phyloP scores from a whole-genome alignment of 1,140 invertebrate species.

The Drosophila serrata region DNA sequence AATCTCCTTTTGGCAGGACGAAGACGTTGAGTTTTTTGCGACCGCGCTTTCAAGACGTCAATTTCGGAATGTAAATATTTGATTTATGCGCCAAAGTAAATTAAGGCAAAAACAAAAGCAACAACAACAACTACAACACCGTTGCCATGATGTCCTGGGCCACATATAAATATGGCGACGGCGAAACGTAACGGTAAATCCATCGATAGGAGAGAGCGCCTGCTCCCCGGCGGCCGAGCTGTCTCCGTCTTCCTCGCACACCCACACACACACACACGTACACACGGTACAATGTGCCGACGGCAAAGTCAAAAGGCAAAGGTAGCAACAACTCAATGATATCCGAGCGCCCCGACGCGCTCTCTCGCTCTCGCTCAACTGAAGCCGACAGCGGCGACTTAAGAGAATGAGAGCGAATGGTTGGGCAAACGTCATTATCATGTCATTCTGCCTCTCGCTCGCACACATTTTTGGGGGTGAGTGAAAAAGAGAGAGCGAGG shows the following conservation, averaged over 20 bases:
- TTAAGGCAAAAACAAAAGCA: slow-evolving; percentile 74
- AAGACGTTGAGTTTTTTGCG: slow-evolving; percentile 48
- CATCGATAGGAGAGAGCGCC: slow-evolving; percentile 34
- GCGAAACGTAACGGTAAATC: slow-evolving; percentile 44
- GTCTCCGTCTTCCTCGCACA: slow-evolving; percentile 36
- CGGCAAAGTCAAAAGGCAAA: slow-evolving; percentile 58
- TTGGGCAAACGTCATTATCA: slow-evolving; percentile 65
- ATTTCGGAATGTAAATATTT: slow-evolving; percentile 85
- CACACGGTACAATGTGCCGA: slow-evolving; percentile 28
- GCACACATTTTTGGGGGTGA: slow-evolving; percentile 40
- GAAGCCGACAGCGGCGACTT: slow-evolving; percentile 47
- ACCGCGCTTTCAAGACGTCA: slow-evolving; percentile 81
- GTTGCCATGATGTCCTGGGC: slow-evolving; percentile 34
- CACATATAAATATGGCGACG: slow-evolving; percentile 44
- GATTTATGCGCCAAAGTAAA: slow-evolving; percentile 82
- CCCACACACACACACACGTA: slow-evolving; percentile 37
- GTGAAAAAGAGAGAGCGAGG: not conserved
- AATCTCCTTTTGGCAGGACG: slow-evolving; percentile 40
- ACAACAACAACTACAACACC: slow-evolving; percentile 8
- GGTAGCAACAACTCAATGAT: slow-evolving; percentile 28
- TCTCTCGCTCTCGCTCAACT: slow-evolving; percentile 77
- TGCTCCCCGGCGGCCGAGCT: slow-evolving; percentile 14
- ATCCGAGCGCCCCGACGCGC: slow-evolving; percentile 43
- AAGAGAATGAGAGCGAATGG: slow-evolving; percentile 1
- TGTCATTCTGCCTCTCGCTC: slow-evolving; percentile 39